phyloP scores from a whole-genome alignment of 2,113 vertebrate species.

The Centrocercus urophasianus region DNA sequence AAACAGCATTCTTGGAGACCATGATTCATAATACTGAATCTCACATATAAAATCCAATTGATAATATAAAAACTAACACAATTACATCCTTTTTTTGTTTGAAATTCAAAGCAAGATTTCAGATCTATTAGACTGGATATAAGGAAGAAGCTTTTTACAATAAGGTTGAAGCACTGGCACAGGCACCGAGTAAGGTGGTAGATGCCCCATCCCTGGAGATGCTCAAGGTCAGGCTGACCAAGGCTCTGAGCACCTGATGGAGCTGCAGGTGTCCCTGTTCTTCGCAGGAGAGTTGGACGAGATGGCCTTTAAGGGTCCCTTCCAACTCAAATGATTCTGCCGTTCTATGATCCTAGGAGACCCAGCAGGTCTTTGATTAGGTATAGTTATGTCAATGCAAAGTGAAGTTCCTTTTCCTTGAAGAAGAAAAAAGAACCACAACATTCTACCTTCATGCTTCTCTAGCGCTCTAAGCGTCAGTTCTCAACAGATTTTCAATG shows the following conservation, averaged over 20 bases:
- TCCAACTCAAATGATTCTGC: no score
- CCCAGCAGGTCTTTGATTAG: neutral
- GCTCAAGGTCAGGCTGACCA: no score
- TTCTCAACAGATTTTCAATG: neutral
- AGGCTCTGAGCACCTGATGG: no score
- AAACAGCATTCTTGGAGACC: neutral
- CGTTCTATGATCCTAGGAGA: neutral
- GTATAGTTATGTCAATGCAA: neutral
- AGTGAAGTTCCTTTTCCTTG: neutral
- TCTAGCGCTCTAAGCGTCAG: neutral
- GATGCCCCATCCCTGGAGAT: no score
- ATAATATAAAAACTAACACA: neutral
- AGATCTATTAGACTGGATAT: no score
- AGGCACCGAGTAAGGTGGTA: no score
- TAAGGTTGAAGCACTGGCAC: no score
- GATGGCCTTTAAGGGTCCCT: no score
- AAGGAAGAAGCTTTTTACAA: no score
- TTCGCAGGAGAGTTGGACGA: no score
- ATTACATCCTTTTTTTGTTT: neutral
- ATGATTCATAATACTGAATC: neutral
- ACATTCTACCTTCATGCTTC: neutral
- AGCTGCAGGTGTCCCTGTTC: no score
- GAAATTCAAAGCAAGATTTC: neutral
- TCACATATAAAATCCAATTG: neutral
- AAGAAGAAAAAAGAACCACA: neutral